Conservation (phyloP, 1,140 invertebrate genomes). For the Ptiloglossa arizonensis region DNA sequence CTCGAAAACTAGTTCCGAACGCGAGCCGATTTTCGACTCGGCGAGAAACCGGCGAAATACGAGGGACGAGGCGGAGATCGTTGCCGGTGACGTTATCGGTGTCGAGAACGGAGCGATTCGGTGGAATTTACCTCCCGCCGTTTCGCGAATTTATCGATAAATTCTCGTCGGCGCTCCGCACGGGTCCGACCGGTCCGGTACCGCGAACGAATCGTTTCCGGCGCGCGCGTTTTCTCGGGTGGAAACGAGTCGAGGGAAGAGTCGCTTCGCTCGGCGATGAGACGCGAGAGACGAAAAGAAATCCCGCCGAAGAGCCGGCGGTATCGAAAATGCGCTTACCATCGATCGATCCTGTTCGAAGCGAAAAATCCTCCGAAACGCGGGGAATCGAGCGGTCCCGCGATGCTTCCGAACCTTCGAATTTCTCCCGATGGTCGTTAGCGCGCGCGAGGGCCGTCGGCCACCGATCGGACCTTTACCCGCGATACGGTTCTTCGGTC, state of each 20-base stretch:
- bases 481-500: too few relatives aligned
- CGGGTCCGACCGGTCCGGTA: too few relatives aligned
- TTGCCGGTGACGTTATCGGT: conserved; percentile 8
- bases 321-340: background rate
- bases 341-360: conserved; percentile 8
- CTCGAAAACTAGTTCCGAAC: conserved; percentile 63
- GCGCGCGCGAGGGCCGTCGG: too few relatives aligned
- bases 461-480: too few relatives aligned
- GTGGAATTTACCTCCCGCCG: conserved; percentile 52
- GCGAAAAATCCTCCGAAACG: background rate
- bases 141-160: conserved; percentile 59
- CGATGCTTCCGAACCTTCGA: conserved; percentile 4
- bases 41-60: background rate
- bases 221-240: too few relatives aligned
- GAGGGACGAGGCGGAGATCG: too few relatives aligned
- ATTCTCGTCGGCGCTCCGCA: conserved; percentile 51
- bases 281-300: too few relatives aligned
- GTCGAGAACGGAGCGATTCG: conserved; percentile 61
- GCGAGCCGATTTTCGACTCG: conserved; percentile 49
- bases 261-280: too few relatives aligned
- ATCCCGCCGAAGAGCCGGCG: background rate
- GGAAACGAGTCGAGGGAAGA: too few relatives aligned
- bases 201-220: too few relatives aligned
- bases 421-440: background rate
- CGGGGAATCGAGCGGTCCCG: background rate